Conservation (phyloP, 2,888 invertebrate species). For the Erebia palarica region DNA sequence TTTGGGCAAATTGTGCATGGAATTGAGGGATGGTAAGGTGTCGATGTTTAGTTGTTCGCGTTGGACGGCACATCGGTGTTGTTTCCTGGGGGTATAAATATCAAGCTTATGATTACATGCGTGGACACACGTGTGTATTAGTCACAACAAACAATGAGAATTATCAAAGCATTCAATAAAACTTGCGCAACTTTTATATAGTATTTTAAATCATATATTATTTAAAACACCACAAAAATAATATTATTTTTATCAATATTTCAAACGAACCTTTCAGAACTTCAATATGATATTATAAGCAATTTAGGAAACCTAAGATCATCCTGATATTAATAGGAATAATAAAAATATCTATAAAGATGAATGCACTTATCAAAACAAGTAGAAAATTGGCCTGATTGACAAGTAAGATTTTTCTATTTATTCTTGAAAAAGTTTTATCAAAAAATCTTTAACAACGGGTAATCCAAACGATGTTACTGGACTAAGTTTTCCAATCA, state of each 20-base stretch:
- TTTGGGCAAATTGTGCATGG: slow-evolving; percentile 36
- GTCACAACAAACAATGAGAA: slow-evolving; percentile 40
- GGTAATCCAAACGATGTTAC: not conserved
- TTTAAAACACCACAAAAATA: too few species aligned
- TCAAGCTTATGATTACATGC: slow-evolving; percentile 77
- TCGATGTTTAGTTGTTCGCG: slow-evolving; percentile 62
- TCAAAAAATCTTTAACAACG: not conserved
- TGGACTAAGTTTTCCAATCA: not conserved
- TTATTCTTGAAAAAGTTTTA: not conserved
- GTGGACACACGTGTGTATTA: slow-evolving; percentile 66
- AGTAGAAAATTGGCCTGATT: not conserved
- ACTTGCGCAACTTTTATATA: not conserved
- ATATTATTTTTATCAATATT: not conserved
- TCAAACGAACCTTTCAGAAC: too few species aligned
- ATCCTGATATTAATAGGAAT: not conserved
- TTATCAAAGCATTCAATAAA: slow-evolving; percentile 30
- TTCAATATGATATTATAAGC: not conserved
- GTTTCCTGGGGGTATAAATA: slow-evolving; percentile 78
- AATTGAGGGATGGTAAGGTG: slow-evolving; percentile 37
- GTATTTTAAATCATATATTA: not conserved
- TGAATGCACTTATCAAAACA: not conserved
- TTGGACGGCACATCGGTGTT: slow-evolving; percentile 76
- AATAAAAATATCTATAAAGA: not conserved
- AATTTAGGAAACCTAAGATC: not conserved
- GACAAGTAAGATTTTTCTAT: not conserved